Percentiles rank a stretch among this genome's conserved stretches.
Evolutionary conservation across 92 coral and sea anemone species (phyloP).

Genomic region (Phymanthus crucifer): DNA sequence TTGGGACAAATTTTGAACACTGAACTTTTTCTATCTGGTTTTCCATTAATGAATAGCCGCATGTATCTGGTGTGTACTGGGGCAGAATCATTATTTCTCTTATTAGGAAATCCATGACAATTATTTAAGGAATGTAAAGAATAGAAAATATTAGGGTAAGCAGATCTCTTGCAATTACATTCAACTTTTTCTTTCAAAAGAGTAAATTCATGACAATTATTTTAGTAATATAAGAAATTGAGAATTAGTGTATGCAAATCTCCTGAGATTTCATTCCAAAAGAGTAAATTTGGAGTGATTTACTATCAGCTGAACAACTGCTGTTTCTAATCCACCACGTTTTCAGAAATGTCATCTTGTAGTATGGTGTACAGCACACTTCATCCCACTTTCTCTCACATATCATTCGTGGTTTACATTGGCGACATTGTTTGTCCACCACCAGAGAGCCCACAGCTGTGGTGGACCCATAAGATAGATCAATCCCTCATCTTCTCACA

Average conservation of each 20-base stretch:
- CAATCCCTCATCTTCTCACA: slow-evolving; percentile 1
- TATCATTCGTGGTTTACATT: background rate
- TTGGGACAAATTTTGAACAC: too few species aligned
- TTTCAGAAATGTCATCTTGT: background rate
- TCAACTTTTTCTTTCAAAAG: background rate
- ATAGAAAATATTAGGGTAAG: background rate
- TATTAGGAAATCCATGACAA: background rate
- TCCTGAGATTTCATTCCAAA: background rate
- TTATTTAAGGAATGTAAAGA: background rate
- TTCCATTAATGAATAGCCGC: too few species aligned
- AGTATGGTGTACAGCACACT: slow-evolving; percentile 18
- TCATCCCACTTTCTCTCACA: slow-evolving; percentile 20
- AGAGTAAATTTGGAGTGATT: background rate
- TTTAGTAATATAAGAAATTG: background rate
- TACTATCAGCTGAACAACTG: background rate
- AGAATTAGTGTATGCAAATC: background rate
- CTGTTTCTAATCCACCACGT: background rate
- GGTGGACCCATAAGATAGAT: background rate
- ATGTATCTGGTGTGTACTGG: too few species aligned
- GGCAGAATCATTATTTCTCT: background rate
- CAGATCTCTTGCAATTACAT: background rate
- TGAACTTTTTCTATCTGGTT: too few species aligned
- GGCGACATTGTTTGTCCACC: slow-evolving; percentile 3
- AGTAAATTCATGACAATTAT: background rate
- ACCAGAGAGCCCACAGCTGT: slow-evolving; percentile 10